These are phyloP conservation scores for Monopis laevigella DNA, from an alignment of 2,888 invertebrate species.

Conservation along the genomic window DNA sequence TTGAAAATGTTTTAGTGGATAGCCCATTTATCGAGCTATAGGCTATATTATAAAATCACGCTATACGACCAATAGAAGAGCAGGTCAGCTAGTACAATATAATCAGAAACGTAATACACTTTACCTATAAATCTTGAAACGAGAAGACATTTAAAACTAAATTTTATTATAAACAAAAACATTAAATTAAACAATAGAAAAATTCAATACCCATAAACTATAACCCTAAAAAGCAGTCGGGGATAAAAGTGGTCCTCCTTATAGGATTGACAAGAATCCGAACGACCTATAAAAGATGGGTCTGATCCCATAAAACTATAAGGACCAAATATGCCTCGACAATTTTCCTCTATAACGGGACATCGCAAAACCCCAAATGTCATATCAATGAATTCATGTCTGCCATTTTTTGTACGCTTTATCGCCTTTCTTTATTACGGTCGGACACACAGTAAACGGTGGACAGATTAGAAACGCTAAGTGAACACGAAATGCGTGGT, in stretches of 20 bases:
- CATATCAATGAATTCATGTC: constrained; percentile 66
- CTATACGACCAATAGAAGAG: no score
- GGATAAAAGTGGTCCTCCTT: constrained; percentile 37
- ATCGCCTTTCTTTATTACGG: constrained; percentile 64
- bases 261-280: constrained; percentile 60
- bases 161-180: no score
- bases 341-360: constrained; percentile 39
- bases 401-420: constrained; percentile 58
- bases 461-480: no score
- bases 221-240: constrained; percentile 23
- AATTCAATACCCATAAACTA: constrained; percentile 13
- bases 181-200: constrained; percentile 1
- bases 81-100: no score
- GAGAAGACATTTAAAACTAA: no score
- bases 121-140: no score
- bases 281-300: constrained; percentile 56
- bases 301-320: constrained; percentile 62
- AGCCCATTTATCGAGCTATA: no score
- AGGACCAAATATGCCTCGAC: constrained; percentile 52
- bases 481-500: no score
- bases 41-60: no score
- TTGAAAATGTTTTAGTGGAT: no score
- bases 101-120: no score
- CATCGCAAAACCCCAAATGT: constrained; percentile 56
- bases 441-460: no score